Percentiles rank a stretch among this genome's conserved stretches.
These are phyloP conservation scores for Cephonodes hylas DNA, from an alignment of 2,888 invertebrate genomes.

Conservation along the genomic window DNA sequence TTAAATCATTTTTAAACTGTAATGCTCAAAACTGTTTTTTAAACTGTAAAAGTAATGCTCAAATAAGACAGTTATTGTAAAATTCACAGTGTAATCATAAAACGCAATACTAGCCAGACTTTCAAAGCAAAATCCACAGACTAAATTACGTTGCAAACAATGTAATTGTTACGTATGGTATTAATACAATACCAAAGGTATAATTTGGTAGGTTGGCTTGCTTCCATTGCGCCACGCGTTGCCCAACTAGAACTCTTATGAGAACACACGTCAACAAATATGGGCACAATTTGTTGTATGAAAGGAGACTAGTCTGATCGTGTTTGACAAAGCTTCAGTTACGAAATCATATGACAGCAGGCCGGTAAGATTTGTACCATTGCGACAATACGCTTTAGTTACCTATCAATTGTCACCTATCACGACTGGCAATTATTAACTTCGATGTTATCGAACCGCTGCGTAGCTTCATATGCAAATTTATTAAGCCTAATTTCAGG, in stretches of 20 bases:
- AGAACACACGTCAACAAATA: slow-evolving; percentile 40
- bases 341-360: slow-evolving; percentile 34
- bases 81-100: neutral
- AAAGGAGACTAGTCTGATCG: slow-evolving; percentile 43
- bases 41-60: no score
- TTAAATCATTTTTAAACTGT: no score
- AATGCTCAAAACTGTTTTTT: no score
- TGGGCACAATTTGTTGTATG: slow-evolving; percentile 57
- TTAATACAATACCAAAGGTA: neutral
- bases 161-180: neutral
- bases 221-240: slow-evolving; percentile 42
- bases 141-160: neutral
- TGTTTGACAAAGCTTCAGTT: slow-evolving; percentile 48
- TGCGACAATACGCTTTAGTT: neutral
- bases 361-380: neutral
- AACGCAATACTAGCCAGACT: neutral
- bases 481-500: no score
- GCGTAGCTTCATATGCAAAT: no score
- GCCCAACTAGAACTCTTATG: slow-evolving; percentile 33
- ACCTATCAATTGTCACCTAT: neutral
- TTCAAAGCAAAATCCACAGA: neutral
- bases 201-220: neutral
- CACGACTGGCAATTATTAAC: neutral
- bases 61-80: no score
- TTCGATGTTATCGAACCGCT: neutral